Conservation (phyloP, 92 coral and sea anemone genomes). For the Paragorgia papillata region DNA sequence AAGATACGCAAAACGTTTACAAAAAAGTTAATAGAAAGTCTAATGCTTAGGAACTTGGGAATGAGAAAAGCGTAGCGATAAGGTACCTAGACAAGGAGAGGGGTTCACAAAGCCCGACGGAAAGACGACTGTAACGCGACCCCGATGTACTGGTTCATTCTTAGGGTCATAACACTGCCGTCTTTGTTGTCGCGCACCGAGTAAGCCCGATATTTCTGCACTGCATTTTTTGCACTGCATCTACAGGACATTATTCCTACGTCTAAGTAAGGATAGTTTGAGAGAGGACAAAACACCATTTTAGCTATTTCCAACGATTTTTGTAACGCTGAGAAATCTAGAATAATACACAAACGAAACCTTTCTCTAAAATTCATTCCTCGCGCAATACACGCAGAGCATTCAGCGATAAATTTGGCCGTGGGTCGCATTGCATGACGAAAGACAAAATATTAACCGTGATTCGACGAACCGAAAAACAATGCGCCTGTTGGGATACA, state of each 20-base stretch:
- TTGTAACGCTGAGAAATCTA: not conserved
- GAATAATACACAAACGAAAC: not conserved
- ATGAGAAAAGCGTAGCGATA: not conserved
- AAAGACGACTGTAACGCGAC: conserved; percentile 35
- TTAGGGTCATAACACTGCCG: conserved; percentile 39
- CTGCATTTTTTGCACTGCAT: not conserved
- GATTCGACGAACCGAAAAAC: no score
- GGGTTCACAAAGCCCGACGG: not conserved
- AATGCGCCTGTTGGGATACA: no score
- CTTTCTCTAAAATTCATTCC: not conserved
- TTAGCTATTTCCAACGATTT: no score
- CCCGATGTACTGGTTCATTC: conserved; percentile 18
- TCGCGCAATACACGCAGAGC: no score
- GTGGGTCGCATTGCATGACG: no score
- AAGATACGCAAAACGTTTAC: not conserved
- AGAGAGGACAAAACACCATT: not conserved
- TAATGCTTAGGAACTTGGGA: not conserved
- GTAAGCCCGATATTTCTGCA: not conserved
- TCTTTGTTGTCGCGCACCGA: conserved; percentile 33
- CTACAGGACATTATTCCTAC: not conserved
- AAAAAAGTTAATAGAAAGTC: not conserved
- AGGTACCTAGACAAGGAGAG: not conserved
- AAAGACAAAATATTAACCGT: no score
- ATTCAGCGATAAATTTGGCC: no score
- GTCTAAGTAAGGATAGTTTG: not conserved